Conservation (phyloP, 2,113 vertebrate species). For the Microcebus lehilahytsara region DNA sequence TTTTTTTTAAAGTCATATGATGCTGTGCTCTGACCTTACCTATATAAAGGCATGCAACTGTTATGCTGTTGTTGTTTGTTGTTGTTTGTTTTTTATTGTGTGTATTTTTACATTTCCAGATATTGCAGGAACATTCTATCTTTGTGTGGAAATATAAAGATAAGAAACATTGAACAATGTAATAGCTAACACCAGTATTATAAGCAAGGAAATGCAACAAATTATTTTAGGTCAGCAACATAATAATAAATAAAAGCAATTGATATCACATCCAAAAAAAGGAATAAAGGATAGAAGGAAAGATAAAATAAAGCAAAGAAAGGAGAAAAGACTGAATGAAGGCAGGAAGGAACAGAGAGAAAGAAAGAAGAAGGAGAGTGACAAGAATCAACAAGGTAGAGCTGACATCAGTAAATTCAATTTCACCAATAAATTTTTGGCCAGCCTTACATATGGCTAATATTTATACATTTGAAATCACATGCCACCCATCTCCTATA, state of each 20-base stretch:
- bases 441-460: neutral
- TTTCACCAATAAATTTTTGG: neutral
- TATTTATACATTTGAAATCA: conserved; percentile 15
- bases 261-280: neutral
- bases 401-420: neutral
- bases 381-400: neutral
- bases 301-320: neutral
- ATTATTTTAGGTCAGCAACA: conserved; percentile 11
- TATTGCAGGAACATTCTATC: conserved; percentile 45
- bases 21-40: conserved; percentile 63
- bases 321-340: too few species aligned
- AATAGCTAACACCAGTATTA: neutral
- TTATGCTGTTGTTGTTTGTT: neutral
- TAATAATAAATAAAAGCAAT: conserved; percentile 9
- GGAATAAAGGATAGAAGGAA: neutral
- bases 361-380: neutral
- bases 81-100: conserved; percentile 15
- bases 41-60: conserved; percentile 34
- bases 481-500: neutral
- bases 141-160: neutral
- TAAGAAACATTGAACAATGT: neutral
- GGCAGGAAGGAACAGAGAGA: neutral
- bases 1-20: conserved; percentile 21
- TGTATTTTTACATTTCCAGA: conserved; percentile 3
- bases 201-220: neutral